Evolutionary conservation across 2,113 vertebrate genomes (phyloP).

Genomic region (Crotalus viridis): DNA sequence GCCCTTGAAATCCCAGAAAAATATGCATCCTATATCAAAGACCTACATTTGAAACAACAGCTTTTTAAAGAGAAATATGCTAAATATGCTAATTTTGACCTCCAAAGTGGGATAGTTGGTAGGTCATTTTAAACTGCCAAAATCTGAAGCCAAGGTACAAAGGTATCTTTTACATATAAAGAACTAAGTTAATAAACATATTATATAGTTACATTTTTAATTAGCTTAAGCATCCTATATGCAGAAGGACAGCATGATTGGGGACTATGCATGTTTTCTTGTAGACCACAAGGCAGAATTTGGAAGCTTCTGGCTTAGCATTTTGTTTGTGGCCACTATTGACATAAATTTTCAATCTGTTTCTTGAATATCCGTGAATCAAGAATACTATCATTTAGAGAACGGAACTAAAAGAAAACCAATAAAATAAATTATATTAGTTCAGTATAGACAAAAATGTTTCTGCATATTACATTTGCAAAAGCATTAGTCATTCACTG

Average conservation of each 20-base stretch:
- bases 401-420: slow-evolving; percentile 40
- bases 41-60: too few species aligned
- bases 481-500: slow-evolving; percentile 17
- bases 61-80: background rate
- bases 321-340: background rate
- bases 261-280: background rate
- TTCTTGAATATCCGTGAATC: slow-evolving; percentile 2
- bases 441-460: slow-evolving; percentile 40
- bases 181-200: too few species aligned
- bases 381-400: slow-evolving; percentile 21
- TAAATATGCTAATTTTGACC: background rate
- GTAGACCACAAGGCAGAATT: background rate
- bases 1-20: background rate
- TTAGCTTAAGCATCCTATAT: background rate
- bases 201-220: background rate
- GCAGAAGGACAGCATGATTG: background rate
- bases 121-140: background rate
- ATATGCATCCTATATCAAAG: background rate
- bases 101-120: background rate
- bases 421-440: slow-evolving; percentile 26
- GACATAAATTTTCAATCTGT: background rate
- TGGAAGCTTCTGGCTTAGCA: background rate
- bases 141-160: background rate
- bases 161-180: background rate
- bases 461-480: slow-evolving; percentile 33